Percentiles rank a stretch among this genome's conserved stretches.
Evolutionary conservation across 35 echinoderm and acorn worm species (phyloP).

Genomic region (Amphiura filiformis): DNA sequence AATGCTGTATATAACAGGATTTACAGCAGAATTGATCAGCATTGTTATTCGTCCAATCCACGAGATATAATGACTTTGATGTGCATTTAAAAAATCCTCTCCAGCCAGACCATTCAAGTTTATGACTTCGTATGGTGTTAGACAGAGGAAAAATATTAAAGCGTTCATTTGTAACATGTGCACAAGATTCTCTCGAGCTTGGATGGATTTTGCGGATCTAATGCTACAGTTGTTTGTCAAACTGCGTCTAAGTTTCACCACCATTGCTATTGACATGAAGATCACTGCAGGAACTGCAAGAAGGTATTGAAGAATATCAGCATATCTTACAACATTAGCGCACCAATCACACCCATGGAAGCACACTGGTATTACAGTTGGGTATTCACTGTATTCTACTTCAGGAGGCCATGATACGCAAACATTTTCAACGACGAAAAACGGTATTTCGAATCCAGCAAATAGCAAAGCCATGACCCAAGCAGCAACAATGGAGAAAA

Average conservation of each 20-base stretch:
- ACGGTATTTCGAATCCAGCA: background rate
- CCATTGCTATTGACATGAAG: background rate
- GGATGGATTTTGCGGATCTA: background rate
- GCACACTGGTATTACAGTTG: background rate
- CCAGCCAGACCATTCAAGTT: background rate
- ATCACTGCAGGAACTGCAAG: background rate
- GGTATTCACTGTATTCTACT: background rate
- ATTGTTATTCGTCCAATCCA: background rate
- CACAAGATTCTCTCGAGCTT: background rate
- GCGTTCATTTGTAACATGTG: background rate
- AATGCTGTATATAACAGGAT: background rate
- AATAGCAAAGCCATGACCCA: background rate
- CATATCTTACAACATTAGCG: background rate
- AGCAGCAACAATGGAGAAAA: background rate
- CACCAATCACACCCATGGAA: background rate
- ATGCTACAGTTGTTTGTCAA: background rate
- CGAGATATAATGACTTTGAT: background rate
- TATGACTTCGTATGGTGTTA: background rate
- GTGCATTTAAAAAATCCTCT: background rate
- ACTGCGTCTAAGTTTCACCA: background rate
- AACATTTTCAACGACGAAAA: background rate
- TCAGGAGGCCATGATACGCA: background rate
- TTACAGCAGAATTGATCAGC: background rate
- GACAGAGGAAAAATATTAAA: background rate
- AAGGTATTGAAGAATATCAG: background rate